A percentile compares a stretch with the other conserved stretches of the same genome.
phyloP scores from a whole-genome alignment of 53 echinoderm and acorn worm species.

The Henricia sp. region DNA sequence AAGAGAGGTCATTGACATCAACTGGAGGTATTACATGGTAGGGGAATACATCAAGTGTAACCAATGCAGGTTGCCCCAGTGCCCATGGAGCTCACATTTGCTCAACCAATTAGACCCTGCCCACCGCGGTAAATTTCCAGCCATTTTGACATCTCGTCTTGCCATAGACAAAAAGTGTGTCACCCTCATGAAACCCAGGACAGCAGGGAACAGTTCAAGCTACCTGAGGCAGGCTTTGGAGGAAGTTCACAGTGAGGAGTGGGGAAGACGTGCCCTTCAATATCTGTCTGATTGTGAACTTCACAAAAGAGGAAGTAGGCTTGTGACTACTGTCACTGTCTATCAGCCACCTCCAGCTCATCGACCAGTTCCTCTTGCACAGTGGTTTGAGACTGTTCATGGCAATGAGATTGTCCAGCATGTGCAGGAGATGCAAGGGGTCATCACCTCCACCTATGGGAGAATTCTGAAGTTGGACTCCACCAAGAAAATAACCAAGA shows the following conservation, averaged over 20 bases:
- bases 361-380: conserved; percentile 44
- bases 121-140: conserved; percentile 51
- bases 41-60: conserved; percentile 52
- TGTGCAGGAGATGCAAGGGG: conserved; percentile 41
- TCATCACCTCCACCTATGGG: conserved; percentile 48
- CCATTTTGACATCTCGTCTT: conserved; percentile 23
- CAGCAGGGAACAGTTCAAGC: conserved; percentile 59
- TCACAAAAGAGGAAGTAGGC: conserved; percentile 13
- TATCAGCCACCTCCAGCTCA: conserved; percentile 27
- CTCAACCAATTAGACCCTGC: conserved; percentile 49
- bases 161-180: conserved; percentile 65
- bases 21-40: conserved; percentile 54
- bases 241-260: conserved; percentile 68
- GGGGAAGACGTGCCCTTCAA: conserved; percentile 41
- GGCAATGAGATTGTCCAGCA: conserved; percentile 11
- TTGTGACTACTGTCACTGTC: background rate
- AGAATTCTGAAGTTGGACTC: conserved; percentile 56
- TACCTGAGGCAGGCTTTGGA: conserved; percentile 55
- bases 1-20: conserved; percentile 55
- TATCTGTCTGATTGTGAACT: conserved; percentile 57
- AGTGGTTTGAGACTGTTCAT: conserved; percentile 62
- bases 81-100: conserved; percentile 54
- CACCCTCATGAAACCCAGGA: conserved; percentile 62
- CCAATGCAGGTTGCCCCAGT: conserved; percentile 48
- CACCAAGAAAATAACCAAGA: conserved; percentile 50